Evolutionary conservation across 2,888 invertebrate genomes (phyloP).

Genomic region (Pammene aurita): DNA sequence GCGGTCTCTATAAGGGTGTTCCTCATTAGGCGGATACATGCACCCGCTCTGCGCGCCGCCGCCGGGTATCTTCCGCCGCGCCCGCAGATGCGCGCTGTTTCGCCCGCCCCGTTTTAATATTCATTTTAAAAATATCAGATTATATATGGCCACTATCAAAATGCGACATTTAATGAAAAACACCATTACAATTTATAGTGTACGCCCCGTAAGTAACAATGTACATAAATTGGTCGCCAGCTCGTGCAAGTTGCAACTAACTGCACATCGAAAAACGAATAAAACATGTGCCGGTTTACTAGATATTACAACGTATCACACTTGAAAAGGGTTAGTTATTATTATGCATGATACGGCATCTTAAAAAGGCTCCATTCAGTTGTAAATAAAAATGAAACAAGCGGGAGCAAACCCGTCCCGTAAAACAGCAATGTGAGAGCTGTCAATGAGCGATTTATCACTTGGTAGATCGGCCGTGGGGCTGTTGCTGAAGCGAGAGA

Average conservation of each 20-base stretch:
- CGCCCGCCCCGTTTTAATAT: slow-evolving; percentile 69
- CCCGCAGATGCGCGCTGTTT: slow-evolving; percentile 46
- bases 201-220: slow-evolving; percentile 59
- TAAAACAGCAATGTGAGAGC: slow-evolving; percentile 64
- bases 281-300: slow-evolving; percentile 43
- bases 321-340: slow-evolving; percentile 64
- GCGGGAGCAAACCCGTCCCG: slow-evolving; percentile 61
- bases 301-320: slow-evolving; percentile 55
- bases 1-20: slow-evolving; percentile 66
- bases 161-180: slow-evolving; percentile 37
- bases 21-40: slow-evolving; percentile 74
- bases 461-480: slow-evolving; percentile 63
- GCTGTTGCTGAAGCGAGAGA: slow-evolving; percentile 56
- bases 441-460: slow-evolving; percentile 75
- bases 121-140: slow-evolving; percentile 65
- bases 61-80: not conserved
- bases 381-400: slow-evolving; percentile 70
- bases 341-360: slow-evolving; percentile 63
- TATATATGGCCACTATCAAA: slow-evolving; percentile 63
- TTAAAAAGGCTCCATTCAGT: slow-evolving; percentile 66
- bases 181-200: slow-evolving; percentile 65
- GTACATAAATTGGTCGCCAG: slow-evolving; percentile 66
- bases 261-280: slow-evolving; percentile 55
- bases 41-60: slow-evolving; percentile 52
- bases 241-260: slow-evolving; percentile 53